Percentiles rank a stretch among this genome's conserved stretches.
These are phyloP conservation scores for Andrena haemorrhoa DNA, from an alignment of 2,888 invertebrate genomes.

Conservation along the genomic window DNA sequence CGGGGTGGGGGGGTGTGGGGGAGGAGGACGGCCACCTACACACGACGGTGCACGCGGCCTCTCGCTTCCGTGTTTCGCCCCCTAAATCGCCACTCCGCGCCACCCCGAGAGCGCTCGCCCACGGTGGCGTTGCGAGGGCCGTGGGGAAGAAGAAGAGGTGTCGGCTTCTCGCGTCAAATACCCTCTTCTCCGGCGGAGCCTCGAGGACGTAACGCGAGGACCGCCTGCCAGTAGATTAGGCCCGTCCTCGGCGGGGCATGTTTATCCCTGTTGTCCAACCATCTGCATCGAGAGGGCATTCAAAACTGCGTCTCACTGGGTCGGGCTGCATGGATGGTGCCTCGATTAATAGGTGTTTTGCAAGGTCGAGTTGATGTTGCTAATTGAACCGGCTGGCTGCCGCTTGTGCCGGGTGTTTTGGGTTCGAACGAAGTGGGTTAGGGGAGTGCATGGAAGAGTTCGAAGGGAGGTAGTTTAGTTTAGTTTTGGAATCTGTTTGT, in stretches of 20 bases:
- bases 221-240: slow-evolving; percentile 31
- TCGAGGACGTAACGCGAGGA: slow-evolving; percentile 39
- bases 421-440: too few species aligned
- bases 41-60: slow-evolving; percentile 26
- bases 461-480: too few species aligned
- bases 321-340: too few species aligned
- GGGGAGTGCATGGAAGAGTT: too few species aligned
- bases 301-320: too few species aligned
- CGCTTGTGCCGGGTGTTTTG: too few species aligned
- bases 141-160: slow-evolving; percentile 24
- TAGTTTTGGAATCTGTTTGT: too few species aligned
- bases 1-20: background rate
- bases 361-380: too few species aligned
- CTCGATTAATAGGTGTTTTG: too few species aligned
- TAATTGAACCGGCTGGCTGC: too few species aligned
- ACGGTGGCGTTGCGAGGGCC: slow-evolving; percentile 22
- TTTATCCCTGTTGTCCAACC: background rate
- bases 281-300: too few species aligned
- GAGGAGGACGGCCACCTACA: slow-evolving; percentile 2
- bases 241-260: slow-evolving; percentile 4
- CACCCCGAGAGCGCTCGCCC: slow-evolving; percentile 20
- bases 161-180: slow-evolving; percentile 54
- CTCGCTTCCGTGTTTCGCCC: slow-evolving; percentile 78
- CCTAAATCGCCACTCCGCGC: slow-evolving; percentile 72
- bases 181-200: slow-evolving; percentile 25